Evolutionary conservation across 1,140 invertebrate genomes (phyloP).

Genomic region (Phymorhynchus buccinoides): DNA sequence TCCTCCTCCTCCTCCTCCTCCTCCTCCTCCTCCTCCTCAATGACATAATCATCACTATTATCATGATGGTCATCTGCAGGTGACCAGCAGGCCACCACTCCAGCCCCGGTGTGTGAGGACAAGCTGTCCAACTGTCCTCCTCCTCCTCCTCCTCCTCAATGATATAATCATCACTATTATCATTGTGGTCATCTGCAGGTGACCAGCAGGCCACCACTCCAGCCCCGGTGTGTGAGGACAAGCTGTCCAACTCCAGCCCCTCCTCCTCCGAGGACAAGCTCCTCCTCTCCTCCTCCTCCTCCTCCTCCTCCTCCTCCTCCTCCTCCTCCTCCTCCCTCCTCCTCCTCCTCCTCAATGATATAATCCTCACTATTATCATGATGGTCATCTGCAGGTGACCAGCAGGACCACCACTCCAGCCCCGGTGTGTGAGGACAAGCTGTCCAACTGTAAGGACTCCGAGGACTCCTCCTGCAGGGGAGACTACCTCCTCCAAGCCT

Average conservation of each 20-base stretch:
- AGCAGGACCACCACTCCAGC: neutral
- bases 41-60: neutral
- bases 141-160: too few relatives aligned
- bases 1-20: too few relatives aligned
- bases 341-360: neutral
- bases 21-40: too few relatives aligned
- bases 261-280: too few relatives aligned
- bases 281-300: too few relatives aligned
- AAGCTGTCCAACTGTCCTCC: slow-evolving; percentile 52
- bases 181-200: neutral
- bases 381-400: neutral
- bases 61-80: neutral
- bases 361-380: neutral
- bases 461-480: slow-evolving; percentile 48
- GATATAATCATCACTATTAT: neutral
- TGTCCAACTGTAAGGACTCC: slow-evolving; percentile 52
- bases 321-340: too few relatives aligned
- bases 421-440: slow-evolving; percentile 45
- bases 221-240: slow-evolving; percentile 44
- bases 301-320: too few relatives aligned
- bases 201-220: neutral
- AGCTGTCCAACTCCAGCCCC: too few relatives aligned
- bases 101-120: slow-evolving; percentile 42
- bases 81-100: neutral
- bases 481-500: slow-evolving; percentile 35